These are phyloP conservation scores for Drosophila glabriapex DNA, from an alignment of 2,888 invertebrate genomes.

Conservation along the genomic window DNA sequence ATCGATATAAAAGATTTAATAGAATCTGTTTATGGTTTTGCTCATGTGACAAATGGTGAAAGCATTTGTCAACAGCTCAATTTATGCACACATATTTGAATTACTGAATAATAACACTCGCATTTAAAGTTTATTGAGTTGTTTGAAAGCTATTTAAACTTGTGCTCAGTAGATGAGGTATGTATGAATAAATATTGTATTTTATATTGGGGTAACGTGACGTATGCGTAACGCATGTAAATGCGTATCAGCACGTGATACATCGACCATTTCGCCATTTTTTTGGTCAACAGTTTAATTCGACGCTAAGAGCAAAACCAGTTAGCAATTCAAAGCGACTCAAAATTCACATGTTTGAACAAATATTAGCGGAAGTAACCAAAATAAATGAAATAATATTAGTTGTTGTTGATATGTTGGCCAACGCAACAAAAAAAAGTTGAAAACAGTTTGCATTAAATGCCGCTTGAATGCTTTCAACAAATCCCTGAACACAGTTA, in stretches of 20 bases:
- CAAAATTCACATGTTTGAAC: constrained; percentile 15
- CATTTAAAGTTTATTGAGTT: constrained; percentile 25
- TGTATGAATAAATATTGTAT: constrained; percentile 20
- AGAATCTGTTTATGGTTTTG: not conserved
- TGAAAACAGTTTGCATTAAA: constrained; percentile 16
- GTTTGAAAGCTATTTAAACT: constrained; percentile 1
- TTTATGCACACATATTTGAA: constrained; percentile 10
- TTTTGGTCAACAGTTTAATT: constrained; percentile 39
- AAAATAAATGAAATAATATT: constrained; percentile 2
- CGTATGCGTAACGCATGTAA: constrained; percentile 37
- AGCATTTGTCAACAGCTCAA: not conserved
- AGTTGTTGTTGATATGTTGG: constrained; percentile 1
- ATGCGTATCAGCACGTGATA: constrained; percentile 26
- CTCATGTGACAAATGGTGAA: constrained; percentile 1
- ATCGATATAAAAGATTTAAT: not conserved
- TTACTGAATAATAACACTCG: constrained; percentile 2
- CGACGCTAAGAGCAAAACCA: constrained; percentile 16
- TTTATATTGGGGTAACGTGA: constrained; percentile 27
- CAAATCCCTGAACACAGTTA: constrained; percentile 30
- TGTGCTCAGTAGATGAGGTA: not conserved
- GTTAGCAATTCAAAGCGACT: constrained; percentile 24
- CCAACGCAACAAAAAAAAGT: constrained; percentile 11
- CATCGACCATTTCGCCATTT: constrained; percentile 20
- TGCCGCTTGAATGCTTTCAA: constrained; percentile 23
- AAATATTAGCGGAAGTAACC: constrained; percentile 20